phyloP scores from a whole-genome alignment of 2,797 vertebrate genomes.

The Acrossocheilus wenchowensis region DNA sequence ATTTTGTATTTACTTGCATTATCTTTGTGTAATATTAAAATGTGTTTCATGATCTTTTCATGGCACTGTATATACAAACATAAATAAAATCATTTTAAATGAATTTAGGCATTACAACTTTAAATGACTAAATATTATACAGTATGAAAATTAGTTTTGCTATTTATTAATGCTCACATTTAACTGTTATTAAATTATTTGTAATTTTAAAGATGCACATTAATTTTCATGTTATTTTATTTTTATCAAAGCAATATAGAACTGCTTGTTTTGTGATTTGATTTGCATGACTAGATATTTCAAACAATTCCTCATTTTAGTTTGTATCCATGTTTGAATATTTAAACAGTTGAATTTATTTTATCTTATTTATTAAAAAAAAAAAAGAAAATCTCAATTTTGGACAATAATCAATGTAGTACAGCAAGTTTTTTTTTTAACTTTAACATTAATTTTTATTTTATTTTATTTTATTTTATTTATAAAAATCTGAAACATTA shows the following conservation, averaged over 20 bases:
- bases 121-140: neutral
- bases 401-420: neutral
- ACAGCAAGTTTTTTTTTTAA: neutral
- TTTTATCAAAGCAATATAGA: neutral
- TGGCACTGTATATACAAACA: neutral
- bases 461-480: neutral
- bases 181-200: neutral
- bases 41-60: no score
- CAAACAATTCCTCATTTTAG: neutral
- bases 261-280: no score
- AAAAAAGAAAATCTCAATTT: no score
- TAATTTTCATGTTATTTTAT: no score
- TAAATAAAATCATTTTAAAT: neutral
- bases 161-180: neutral
- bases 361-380: neutral
- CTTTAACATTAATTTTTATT: neutral
- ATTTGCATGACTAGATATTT: neutral
- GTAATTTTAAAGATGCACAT: no score
- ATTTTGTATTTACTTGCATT: no score
- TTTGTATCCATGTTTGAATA: neutral
- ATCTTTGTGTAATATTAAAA: no score
- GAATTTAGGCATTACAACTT: neutral
- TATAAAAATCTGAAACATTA: neutral
- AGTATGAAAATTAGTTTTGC: neutral
- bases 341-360: neutral